phyloP scores from a whole-genome alignment of 2,888 invertebrate species.

The Elegia similella region DNA sequence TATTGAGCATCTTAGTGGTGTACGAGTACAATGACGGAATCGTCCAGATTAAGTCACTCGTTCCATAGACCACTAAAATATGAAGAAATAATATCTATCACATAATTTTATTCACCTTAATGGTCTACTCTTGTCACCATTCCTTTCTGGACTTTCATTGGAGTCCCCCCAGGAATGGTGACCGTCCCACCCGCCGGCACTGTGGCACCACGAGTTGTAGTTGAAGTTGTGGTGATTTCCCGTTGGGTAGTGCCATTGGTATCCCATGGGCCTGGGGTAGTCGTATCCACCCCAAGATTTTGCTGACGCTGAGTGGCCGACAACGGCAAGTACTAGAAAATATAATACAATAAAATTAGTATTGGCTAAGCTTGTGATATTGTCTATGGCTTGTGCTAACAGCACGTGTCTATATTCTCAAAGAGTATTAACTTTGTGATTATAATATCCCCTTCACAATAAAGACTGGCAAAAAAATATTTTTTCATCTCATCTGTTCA shows the following conservation, averaged over 20 bases:
- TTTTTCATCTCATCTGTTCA: too few species aligned
- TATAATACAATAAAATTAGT: not conserved
- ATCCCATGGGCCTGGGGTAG: not conserved
- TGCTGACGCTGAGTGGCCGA: not conserved
- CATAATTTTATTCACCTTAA: not conserved
- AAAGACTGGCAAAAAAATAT: too few species aligned
- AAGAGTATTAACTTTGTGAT: too few species aligned
- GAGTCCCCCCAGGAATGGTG: not conserved
- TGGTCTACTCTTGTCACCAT: not conserved
- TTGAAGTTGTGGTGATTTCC: conserved; percentile 9
- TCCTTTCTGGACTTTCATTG: not conserved
- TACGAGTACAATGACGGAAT: not conserved
- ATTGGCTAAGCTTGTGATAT: too few species aligned
- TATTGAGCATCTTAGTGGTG: too few species aligned
- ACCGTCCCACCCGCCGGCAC: not conserved
- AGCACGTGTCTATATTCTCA: too few species aligned
- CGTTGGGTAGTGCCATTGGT: not conserved
- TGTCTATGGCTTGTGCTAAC: too few species aligned
- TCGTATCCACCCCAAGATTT: not conserved
- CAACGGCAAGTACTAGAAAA: conserved; percentile 1
- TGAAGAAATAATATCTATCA: too few species aligned
- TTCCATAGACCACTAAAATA: too few species aligned
- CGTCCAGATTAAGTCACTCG: too few species aligned
- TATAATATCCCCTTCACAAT: too few species aligned
- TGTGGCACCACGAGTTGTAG: conserved; percentile 14